Evolutionary conservation across 2,888 invertebrate species (phyloP).

Genomic region (Phortica magna): DNA sequence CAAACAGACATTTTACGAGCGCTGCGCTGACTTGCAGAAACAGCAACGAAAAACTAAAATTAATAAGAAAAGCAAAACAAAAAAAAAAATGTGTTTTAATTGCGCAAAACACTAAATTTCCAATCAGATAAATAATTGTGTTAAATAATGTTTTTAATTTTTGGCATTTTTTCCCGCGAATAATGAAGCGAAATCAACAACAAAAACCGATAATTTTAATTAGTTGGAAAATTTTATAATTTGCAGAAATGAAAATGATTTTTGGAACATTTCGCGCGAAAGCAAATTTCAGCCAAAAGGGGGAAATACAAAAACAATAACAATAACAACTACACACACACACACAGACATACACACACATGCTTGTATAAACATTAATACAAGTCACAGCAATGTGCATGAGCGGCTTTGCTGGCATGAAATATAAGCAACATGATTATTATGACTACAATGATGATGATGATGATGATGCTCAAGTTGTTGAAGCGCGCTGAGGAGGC

Average conservation of each 20-base stretch:
- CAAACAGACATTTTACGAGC: background rate
- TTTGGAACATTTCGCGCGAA: background rate
- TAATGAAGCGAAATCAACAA: background rate
- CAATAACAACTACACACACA: background rate
- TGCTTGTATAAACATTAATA: no score
- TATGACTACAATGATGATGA: background rate
- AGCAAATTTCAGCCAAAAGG: background rate
- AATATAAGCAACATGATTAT: background rate
- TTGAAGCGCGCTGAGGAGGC: conserved; percentile 1
- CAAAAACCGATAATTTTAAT: conserved; percentile 9
- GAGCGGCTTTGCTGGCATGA: background rate
- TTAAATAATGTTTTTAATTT: background rate
- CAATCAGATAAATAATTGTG: conserved; percentile 3
- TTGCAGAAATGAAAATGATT: conserved; percentile 15
- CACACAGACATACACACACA: background rate
- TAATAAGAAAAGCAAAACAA: background rate
- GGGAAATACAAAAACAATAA: background rate
- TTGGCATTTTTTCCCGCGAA: background rate
- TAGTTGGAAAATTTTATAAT: conserved; percentile 20
- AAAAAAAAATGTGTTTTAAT: background rate
- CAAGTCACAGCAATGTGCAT: no score
- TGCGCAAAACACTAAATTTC: background rate
- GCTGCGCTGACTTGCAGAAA: background rate
- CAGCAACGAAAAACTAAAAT: background rate
- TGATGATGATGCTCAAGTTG: background rate